These are phyloP conservation scores for Nannoperca australis DNA, from an alignment of 2,797 vertebrate genomes.

Conservation along the genomic window DNA sequence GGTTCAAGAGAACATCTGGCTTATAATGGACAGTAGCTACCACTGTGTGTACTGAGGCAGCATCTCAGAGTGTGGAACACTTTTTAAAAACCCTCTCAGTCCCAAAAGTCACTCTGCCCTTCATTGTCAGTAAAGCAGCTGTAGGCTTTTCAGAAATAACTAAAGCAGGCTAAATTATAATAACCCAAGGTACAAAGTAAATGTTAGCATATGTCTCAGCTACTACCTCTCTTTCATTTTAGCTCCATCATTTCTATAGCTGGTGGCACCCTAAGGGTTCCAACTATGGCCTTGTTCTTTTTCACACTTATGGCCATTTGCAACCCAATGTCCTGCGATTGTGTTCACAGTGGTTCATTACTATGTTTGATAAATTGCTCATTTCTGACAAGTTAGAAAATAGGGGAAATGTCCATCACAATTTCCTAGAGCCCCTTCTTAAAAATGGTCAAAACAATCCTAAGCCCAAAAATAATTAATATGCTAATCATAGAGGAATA, in stretches of 20 bases:
- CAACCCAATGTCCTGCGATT: not conserved
- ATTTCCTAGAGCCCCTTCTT: not conserved
- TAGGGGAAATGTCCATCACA: not conserved
- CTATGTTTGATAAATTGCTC: not conserved
- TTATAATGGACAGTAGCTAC: constrained; percentile 23
- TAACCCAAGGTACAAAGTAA: constrained; percentile 41
- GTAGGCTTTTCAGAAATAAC: constrained; percentile 47
- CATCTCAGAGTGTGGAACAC: constrained; percentile 20
- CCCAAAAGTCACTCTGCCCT: constrained; percentile 39
- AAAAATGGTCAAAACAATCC: not conserved
- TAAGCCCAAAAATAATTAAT: not conserved
- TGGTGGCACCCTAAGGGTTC: not conserved
- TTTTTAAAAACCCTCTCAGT: constrained; percentile 30
- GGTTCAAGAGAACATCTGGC: constrained; percentile 21
- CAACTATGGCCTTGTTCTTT: not conserved
- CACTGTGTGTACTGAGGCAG: constrained; percentile 39
- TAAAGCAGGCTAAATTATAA: constrained; percentile 10
- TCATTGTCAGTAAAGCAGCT: constrained; percentile 47
- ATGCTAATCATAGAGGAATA: not conserved
- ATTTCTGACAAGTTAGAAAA: not conserved
- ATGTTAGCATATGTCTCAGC: constrained; percentile 41
- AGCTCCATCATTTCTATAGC: not conserved
- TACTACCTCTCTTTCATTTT: constrained; percentile 12
- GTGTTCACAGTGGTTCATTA: not conserved
- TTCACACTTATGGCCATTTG: not conserved